A percentile compares a stretch with the other conserved stretches of the same genome.
Conservation (phyloP, 1,140 invertebrate species). For the Zaprionus capensis region DNA sequence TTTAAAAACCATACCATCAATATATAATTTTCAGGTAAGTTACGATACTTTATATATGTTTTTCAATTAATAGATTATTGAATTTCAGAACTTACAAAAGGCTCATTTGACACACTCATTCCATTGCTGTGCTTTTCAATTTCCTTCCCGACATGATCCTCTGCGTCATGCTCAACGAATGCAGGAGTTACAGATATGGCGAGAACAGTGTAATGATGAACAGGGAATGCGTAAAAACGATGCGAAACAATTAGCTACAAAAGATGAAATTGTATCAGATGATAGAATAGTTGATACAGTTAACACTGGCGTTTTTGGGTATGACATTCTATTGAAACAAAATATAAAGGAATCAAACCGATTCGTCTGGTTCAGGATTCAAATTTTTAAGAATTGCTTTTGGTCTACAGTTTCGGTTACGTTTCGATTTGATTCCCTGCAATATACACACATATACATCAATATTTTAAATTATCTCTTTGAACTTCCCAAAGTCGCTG, state of each 20-base stretch:
- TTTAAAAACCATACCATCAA: slow-evolving; percentile 92
- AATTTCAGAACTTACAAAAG: slow-evolving; percentile 84
- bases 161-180: slow-evolving; percentile 86
- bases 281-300: not conserved
- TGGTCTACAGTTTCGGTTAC: no score
- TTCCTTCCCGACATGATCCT: slow-evolving; percentile 91
- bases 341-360: not conserved
- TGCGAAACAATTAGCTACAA: slow-evolving; percentile 1
- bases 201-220: slow-evolving; percentile 60
- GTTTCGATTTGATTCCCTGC: not conserved
- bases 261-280: not conserved
- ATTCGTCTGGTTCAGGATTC: not conserved
- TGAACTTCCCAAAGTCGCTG: not conserved
- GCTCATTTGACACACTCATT: slow-evolving; percentile 92
- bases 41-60: not conserved
- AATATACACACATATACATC: no score
- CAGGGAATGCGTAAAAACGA: not conserved
- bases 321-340: not conserved
- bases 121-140: slow-evolving; percentile 95
- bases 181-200: slow-evolving; percentile 85
- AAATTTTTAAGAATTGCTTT: no score
- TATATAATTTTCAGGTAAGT: slow-evolving; percentile 90
- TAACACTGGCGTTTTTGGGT: not conserved
- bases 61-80: not conserved
- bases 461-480: not conserved